Percentiles rank a stretch among this genome's conserved stretches.
Conservation (phyloP, 2,888 invertebrate species). For the Cerastis leucographa region DNA sequence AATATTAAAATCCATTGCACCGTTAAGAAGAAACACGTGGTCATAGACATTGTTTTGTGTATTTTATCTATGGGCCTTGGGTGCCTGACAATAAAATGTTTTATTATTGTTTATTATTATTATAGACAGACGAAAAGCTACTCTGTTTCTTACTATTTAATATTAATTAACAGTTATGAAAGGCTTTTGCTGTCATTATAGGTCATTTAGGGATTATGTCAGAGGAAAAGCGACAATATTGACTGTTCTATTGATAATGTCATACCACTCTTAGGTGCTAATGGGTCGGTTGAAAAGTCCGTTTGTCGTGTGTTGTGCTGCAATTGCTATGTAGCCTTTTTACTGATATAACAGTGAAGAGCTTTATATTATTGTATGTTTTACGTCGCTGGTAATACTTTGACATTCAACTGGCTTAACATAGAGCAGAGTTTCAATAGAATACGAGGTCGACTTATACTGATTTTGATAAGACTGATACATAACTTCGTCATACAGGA, state of each 20-base stretch:
- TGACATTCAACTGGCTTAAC: background rate
- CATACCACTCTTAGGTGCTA: background rate
- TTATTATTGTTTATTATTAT: no score
- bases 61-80: no score
- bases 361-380: background rate
- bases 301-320: background rate
- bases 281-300: background rate
- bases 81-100: no score
- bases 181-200: constrained; percentile 20
- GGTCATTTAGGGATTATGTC: constrained; percentile 39
- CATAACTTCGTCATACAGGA: no score
- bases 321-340: background rate
- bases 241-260: constrained; percentile 41
- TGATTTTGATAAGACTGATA: background rate
- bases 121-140: no score
- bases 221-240: constrained; percentile 26
- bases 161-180: background rate
- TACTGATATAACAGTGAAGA: background rate
- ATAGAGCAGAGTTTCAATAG: background rate
- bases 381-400: background rate
- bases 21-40: background rate
- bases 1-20: background rate
- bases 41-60: no score
- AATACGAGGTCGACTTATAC: background rate
- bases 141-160: background rate